These are phyloP conservation scores for Tachystola acroxantha DNA, from an alignment of 2,888 invertebrate species.

Conservation along the genomic window DNA sequence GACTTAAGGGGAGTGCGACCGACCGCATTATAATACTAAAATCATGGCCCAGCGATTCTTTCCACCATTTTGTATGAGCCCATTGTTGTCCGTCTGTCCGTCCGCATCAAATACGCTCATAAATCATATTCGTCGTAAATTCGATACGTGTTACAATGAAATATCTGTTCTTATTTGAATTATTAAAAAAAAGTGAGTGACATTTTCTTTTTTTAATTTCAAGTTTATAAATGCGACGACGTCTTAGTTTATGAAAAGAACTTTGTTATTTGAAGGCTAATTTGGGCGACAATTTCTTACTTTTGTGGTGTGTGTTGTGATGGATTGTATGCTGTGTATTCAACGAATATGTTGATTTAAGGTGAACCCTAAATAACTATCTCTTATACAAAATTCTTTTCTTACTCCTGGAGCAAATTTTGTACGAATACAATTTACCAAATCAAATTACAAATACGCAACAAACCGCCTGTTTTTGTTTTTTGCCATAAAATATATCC, in stretches of 20 bases:
- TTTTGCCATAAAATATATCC: too few relatives aligned
- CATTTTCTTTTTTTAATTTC: constrained; percentile 11
- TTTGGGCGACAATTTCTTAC: too few relatives aligned
- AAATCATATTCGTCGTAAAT: constrained; percentile 76
- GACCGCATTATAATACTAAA: constrained; percentile 72
- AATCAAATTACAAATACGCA: too few relatives aligned
- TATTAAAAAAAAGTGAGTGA: constrained; percentile 34
- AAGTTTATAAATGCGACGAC: constrained; percentile 12
- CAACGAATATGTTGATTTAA: too few relatives aligned
- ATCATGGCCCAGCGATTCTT: constrained; percentile 51
- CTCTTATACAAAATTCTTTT: too few relatives aligned
- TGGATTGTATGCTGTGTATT: too few relatives aligned
- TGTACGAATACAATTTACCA: too few relatives aligned
- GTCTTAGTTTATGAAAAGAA: constrained; percentile 8
- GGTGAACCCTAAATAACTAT: too few relatives aligned
- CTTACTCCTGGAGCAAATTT: too few relatives aligned
- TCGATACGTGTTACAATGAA: constrained; percentile 70
- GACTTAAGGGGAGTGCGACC: constrained; percentile 37
- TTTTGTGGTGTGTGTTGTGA: too few relatives aligned
- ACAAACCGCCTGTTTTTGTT: too few relatives aligned
- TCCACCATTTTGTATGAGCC: constrained; percentile 52
- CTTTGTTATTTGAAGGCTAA: neutral
- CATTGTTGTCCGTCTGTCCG: constrained; percentile 69
- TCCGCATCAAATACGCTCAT: constrained; percentile 70
- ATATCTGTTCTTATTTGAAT: constrained; percentile 69